Conservation (phyloP, 1,140 invertebrate genomes). For the Condylostylus longicornis region DNA sequence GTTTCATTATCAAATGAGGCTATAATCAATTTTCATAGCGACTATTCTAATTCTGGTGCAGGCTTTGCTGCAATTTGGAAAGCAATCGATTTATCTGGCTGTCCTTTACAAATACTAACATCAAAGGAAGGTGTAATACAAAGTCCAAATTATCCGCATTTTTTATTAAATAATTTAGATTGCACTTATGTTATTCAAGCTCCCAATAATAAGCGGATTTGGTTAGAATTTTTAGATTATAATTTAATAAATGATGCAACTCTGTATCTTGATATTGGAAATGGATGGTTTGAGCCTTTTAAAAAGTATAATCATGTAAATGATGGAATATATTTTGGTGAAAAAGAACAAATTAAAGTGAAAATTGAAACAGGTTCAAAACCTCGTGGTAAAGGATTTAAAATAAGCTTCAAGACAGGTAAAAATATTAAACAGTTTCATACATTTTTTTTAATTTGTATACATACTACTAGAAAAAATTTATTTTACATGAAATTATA, state of each 20-base stretch:
- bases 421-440: too few relatives aligned
- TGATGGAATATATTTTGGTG: slow-evolving; percentile 45
- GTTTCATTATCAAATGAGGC: slow-evolving; percentile 44
- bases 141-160: slow-evolving; percentile 53
- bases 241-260: slow-evolving; percentile 39
- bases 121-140: slow-evolving; percentile 40
- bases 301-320: slow-evolving; percentile 33
- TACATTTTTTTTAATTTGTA: too few relatives aligned
- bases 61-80: slow-evolving; percentile 51
- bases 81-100: slow-evolving; percentile 48
- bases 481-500: too few relatives aligned
- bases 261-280: slow-evolving; percentile 40
- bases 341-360: slow-evolving; percentile 38
- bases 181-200: slow-evolving; percentile 50
- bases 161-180: slow-evolving; percentile 46
- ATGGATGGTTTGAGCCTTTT: slow-evolving; percentile 38
- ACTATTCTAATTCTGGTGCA: slow-evolving; percentile 47
- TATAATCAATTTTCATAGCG: slow-evolving; percentile 48
- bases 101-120: slow-evolving; percentile 45
- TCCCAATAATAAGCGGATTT: slow-evolving; percentile 41
- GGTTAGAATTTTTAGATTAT: slow-evolving; percentile 46
- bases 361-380: slow-evolving; percentile 40
- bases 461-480: too few relatives aligned
- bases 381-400: slow-evolving; percentile 41
- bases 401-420: slow-evolving; percentile 44